These are phyloP conservation scores for Phymorhynchus buccinoides DNA, from an alignment of 1,140 invertebrate species.

Conservation along the genomic window DNA sequence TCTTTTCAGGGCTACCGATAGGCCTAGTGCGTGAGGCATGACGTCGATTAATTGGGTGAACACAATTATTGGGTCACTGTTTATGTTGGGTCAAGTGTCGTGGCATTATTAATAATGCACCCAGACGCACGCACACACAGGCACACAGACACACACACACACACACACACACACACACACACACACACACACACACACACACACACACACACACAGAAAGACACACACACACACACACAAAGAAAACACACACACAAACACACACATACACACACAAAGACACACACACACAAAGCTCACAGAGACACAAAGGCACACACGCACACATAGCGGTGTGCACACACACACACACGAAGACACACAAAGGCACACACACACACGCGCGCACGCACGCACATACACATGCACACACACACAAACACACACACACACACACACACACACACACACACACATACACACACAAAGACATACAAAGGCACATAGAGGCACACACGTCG, in stretches of 20 bases:
- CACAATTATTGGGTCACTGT: background rate
- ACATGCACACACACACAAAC: background rate
- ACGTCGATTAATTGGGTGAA: background rate
- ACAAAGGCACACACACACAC: background rate
- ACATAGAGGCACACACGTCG: background rate
- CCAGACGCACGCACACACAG: background rate
- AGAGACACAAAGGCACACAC: background rate
- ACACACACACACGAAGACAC: background rate
- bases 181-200: background rate
- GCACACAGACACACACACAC: background rate
- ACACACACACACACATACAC: background rate
- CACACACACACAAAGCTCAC: background rate
- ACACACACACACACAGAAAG: background rate
- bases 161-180: background rate
- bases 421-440: background rate
- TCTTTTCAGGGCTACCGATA: background rate
- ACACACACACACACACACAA: background rate
- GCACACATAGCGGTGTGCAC: background rate
- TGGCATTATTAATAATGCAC: too few relatives aligned
- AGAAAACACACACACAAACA: background rate
- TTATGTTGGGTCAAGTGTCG: too few relatives aligned
- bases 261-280: background rate
- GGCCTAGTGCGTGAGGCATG: too few relatives aligned
- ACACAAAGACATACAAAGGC: background rate
- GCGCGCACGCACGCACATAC: background rate